These are phyloP conservation scores for Aleadryas rufinucha DNA, from an alignment of 2,113 vertebrate species.

Conservation along the genomic window DNA sequence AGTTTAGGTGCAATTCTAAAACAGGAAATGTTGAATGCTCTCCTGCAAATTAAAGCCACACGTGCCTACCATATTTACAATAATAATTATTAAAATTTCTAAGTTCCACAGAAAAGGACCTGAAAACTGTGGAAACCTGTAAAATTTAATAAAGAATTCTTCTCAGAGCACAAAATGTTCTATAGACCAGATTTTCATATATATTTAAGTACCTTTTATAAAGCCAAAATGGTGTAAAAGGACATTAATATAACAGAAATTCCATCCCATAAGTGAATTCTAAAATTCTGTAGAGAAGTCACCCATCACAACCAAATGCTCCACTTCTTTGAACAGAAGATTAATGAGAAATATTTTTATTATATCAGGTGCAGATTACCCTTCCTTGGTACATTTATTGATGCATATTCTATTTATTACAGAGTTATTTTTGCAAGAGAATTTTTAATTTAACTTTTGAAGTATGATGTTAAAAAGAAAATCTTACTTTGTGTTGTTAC, in stretches of 20 bases:
- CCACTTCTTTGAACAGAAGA: background rate
- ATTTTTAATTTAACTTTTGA: constrained; percentile 52
- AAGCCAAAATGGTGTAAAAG: background rate
- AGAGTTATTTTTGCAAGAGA: constrained; percentile 21
- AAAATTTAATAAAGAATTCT: background rate
- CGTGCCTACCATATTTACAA: background rate
- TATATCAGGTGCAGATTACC: constrained; percentile 37
- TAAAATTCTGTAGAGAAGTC: background rate
- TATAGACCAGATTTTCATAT: background rate
- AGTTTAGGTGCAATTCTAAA: background rate
- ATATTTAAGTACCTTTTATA: background rate
- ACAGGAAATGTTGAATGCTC: background rate
- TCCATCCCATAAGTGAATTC: background rate
- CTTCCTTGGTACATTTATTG: constrained; percentile 27
- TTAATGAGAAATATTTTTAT: constrained; percentile 19
- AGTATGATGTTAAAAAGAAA: constrained; percentile 40
- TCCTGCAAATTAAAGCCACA: background rate
- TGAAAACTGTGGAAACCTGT: background rate
- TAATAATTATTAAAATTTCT: background rate
- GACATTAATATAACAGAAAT: background rate
- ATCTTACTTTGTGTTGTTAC: constrained; percentile 38
- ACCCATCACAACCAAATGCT: background rate
- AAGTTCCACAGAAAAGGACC: background rate
- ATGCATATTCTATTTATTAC: constrained; percentile 22
- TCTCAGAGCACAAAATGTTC: background rate